Evolutionary conservation across 2,113 vertebrate species (phyloP).

Genomic region (Hyla sarda): DNA sequence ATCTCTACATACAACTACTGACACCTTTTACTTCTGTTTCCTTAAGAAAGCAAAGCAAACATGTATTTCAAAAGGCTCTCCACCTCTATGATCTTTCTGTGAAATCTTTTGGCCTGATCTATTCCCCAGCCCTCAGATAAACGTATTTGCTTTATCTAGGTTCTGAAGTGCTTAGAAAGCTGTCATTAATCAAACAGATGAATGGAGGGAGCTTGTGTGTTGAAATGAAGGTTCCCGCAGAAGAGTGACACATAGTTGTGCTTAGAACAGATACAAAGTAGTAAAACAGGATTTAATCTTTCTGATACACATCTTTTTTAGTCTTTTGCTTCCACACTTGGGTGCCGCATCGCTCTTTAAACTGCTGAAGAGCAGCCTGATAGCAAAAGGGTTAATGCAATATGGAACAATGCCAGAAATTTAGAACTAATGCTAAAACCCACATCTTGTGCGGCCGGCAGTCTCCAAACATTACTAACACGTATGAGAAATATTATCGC

Average conservation of each 20-base stretch:
- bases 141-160: slow-evolving; percentile 43
- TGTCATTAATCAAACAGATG: slow-evolving; percentile 56
- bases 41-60: slow-evolving; percentile 19
- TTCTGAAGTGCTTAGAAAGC: slow-evolving; percentile 49
- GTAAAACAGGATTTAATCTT: slow-evolving; percentile 54
- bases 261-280: slow-evolving; percentile 39
- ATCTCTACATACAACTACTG: slow-evolving; percentile 3
- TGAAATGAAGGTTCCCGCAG: slow-evolving; percentile 40
- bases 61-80: slow-evolving; percentile 35
- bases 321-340: background rate
- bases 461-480: slow-evolving; percentile 37
- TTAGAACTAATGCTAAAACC: slow-evolving; percentile 39
- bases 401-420: slow-evolving; percentile 9
- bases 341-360: background rate
- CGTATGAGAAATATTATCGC: slow-evolving; percentile 39
- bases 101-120: slow-evolving; percentile 45
- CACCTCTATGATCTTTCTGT: slow-evolving; percentile 31
- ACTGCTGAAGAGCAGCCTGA: background rate
- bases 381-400: slow-evolving; percentile 1
- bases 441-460: slow-evolving; percentile 35
- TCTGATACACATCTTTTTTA: slow-evolving; percentile 10
- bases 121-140: slow-evolving; percentile 43
- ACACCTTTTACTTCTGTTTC: slow-evolving; percentile 18
- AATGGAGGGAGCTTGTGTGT: slow-evolving; percentile 31
- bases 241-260: slow-evolving; percentile 48